Percentiles rank a stretch among this genome's conserved stretches.
These are phyloP conservation scores for Drosophila anomalata DNA, from an alignment of 2,888 invertebrate genomes.

Conservation along the genomic window DNA sequence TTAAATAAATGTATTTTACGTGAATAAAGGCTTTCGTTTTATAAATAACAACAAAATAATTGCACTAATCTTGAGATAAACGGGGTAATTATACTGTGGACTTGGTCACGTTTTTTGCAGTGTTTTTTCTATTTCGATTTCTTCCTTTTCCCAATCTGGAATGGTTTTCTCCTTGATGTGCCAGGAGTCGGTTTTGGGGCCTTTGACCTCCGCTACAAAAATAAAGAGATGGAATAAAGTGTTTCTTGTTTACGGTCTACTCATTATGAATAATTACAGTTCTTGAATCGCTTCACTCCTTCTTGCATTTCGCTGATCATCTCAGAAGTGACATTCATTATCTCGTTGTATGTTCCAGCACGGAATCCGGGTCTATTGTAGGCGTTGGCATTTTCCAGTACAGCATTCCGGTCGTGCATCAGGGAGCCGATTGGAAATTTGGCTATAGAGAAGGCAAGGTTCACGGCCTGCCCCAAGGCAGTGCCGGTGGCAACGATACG, in stretches of 20 bases:
- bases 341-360: constrained; percentile 86
- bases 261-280: constrained; percentile 84
- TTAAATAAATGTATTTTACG: constrained; percentile 72
- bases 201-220: constrained; percentile 63
- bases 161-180: constrained; percentile 84
- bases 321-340: constrained; percentile 86
- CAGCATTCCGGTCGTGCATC: constrained; percentile 83
- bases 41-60: constrained; percentile 53
- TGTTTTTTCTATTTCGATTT: constrained; percentile 77
- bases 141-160: constrained; percentile 88
- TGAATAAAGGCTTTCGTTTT: constrained; percentile 67
- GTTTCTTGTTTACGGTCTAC: not conserved
- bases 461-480: constrained; percentile 91
- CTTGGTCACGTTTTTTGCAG: constrained; percentile 30
- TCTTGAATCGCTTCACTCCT: constrained; percentile 88
- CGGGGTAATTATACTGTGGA: not conserved
- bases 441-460: constrained; percentile 89
- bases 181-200: constrained; percentile 65
- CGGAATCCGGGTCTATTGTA: constrained; percentile 87
- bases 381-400: constrained; percentile 85
- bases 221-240: not conserved
- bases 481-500: constrained; percentile 92
- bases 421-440: constrained; percentile 90
- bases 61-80: constrained; percentile 23
- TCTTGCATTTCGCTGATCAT: constrained; percentile 87